A percentile compares a stretch with the other conserved stretches of the same genome.
phyloP scores from a whole-genome alignment of 2,113 vertebrate genomes.

The Mobula hypostoma region DNA sequence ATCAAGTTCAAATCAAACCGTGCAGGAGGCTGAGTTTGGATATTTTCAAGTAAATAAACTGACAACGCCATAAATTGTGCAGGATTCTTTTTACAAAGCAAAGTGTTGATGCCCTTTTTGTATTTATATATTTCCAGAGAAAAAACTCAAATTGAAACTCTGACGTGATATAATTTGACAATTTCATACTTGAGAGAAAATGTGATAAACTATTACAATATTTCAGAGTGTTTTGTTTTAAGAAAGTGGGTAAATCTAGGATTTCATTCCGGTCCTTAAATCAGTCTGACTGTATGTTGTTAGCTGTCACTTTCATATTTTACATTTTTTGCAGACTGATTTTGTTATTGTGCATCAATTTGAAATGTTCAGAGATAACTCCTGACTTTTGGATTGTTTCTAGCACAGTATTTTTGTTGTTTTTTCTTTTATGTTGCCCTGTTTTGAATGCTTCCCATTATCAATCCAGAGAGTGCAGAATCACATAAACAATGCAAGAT shows the following conservation, averaged over 20 bases:
- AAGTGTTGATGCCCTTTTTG: neutral
- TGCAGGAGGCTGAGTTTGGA: neutral
- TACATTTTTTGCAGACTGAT: neutral
- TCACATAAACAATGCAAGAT: neutral
- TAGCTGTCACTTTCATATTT: neutral
- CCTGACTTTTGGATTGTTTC: too few relatives aligned
- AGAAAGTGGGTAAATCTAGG: neutral
- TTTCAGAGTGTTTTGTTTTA: neutral
- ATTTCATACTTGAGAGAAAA: neutral
- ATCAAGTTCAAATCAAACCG: neutral
- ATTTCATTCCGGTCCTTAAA: neutral
- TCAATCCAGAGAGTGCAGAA: neutral
- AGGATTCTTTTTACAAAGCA: neutral
- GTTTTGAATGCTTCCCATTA: neutral
- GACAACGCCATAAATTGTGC: neutral
- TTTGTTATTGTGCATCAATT: neutral
- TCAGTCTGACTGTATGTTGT: neutral
- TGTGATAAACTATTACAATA: neutral
- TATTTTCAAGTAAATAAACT: neutral
- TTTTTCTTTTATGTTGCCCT: neutral
- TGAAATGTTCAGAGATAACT: too few relatives aligned
- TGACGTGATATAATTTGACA: neutral
- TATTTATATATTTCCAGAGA: neutral
- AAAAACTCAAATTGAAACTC: neutral
- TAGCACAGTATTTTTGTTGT: too few relatives aligned